phyloP scores from a whole-genome alignment of 2,797 vertebrate species.

The Chelonia mydas region DNA sequence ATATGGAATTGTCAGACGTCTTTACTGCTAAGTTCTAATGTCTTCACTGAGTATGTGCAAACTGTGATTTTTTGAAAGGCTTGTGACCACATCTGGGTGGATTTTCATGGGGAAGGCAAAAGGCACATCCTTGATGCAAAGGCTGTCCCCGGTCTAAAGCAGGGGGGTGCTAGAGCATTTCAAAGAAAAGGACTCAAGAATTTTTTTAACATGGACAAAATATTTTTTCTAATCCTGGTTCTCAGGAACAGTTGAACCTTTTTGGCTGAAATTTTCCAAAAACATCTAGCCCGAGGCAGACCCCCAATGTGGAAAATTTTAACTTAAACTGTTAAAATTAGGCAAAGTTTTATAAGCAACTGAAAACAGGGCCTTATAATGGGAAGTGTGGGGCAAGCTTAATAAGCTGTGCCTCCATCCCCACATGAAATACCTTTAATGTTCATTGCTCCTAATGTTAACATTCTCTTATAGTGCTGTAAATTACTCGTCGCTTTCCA shows the following conservation, averaged over 20 bases:
- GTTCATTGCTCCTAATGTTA: neutral
- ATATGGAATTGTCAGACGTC: neutral
- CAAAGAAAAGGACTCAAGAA: neutral
- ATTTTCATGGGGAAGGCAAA: neutral
- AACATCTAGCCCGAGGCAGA: neutral
- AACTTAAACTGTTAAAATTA: neutral
- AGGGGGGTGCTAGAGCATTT: neutral
- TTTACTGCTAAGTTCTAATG: neutral
- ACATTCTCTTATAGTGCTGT: neutral
- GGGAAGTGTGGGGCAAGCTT: neutral
- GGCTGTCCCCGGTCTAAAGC: neutral
- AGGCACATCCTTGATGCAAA: rapidly evolving
- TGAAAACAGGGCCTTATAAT: neutral
- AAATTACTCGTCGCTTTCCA: rapidly evolving
- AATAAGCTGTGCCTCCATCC: neutral
- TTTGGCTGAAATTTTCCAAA: neutral
- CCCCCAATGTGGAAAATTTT: neutral
- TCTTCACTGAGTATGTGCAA: neutral
- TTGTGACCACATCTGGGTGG: neutral
- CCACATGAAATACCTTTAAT: neutral
- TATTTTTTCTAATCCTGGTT: rapidly evolving
- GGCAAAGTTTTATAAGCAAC: neutral
- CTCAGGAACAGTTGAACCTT: rapidly evolving
- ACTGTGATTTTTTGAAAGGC: neutral
- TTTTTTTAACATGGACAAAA: neutral